Percentiles rank a stretch among this genome's conserved stretches.
phyloP scores from a whole-genome alignment of 2,113 vertebrate species.

The Pleuronectes platessa region DNA sequence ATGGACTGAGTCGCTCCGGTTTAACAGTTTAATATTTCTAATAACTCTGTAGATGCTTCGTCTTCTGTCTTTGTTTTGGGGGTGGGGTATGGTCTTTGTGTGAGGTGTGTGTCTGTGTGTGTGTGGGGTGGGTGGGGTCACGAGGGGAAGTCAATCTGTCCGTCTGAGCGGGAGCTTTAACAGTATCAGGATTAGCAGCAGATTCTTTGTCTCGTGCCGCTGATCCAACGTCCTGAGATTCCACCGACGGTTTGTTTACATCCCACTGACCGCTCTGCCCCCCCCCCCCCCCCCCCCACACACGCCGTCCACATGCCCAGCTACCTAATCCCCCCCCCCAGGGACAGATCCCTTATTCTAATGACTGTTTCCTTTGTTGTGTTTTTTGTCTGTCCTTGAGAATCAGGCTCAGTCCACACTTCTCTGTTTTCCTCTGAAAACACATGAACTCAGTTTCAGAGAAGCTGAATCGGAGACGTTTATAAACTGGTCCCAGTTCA shows the following conservation, averaged over 20 bases:
- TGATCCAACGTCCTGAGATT: constrained; percentile 44
- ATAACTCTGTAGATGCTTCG: neutral
- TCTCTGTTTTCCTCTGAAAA: no score
- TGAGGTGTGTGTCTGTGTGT: no score
- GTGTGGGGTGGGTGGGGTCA: neutral
- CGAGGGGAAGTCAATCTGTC: constrained; percentile 18
- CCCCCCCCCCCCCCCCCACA: neutral
- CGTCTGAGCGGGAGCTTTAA: constrained; percentile 56
- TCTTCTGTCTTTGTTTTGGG: constrained; percentile 34
- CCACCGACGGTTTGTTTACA: constrained; percentile 50
- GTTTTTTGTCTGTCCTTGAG: neutral
- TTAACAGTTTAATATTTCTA: no score
- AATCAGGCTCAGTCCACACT: neutral
- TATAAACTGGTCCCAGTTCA: no score
- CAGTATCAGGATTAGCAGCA: constrained; percentile 62
- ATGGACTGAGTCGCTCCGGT: no score
- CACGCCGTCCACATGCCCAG: constrained; percentile 1
- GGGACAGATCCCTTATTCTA: constrained; percentile 16
- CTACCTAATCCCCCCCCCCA: constrained; percentile 41
- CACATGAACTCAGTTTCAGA: no score
- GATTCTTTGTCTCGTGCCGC: constrained; percentile 66
- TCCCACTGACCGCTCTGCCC: neutral
- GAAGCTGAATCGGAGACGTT: no score
- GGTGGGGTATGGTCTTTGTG: neutral
- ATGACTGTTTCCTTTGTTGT: constrained; percentile 12